Evolutionary conservation across 2,888 invertebrate genomes (phyloP), one percentile per base, ranked within the genome.

Genomic region (Erebia aethiops): DNA sequence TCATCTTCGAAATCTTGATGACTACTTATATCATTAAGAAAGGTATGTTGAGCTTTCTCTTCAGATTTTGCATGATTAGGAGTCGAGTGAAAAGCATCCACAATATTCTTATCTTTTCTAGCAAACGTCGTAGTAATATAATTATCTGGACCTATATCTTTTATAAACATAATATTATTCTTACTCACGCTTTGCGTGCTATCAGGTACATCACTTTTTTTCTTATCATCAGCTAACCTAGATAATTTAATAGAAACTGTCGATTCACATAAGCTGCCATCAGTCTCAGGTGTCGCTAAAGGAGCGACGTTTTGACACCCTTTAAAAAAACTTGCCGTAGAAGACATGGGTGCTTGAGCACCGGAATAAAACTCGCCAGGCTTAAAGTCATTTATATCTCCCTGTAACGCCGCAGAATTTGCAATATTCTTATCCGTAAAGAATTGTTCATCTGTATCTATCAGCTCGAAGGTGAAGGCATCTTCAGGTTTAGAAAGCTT

Each of bases 391-490:
- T 89, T 90, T 60, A 92, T 81, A 60, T 88, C 87, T 43, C 86
- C 87, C 74, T 91, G 91, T 60, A 92, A 81, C 35, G 81, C 85
- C 43, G 90, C 87, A 41, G 91, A 92, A 76, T 90, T 91, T n/a
- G 88, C 87, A 72, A 92, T 92, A 75, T 92, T 91, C 77, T 92
- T 93, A 76, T 93, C 93, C 1, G 92, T 92, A 78, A 92, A 92
- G 79, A 91, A 93, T 75, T 94, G 94, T 82, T 97, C 97, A 82
- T 97, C 97, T 13, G 96, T 97, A 81, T 97, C 97, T 73, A 97
- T 96, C 71, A 97, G 95, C 86, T 97, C 97, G 84, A 97, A 97
- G 77, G 95, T 96, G 83, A 97, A 97, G 62, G 96, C 95, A 84
- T 97, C 97, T 84, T 97, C 97, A 57, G 95, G 95, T 75, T 94